Percentiles rank a stretch among this genome's conserved stretches.
Evolutionary conservation across 2,797 vertebrate genomes (phyloP).

Genomic region (Anniella stebbinsi): DNA sequence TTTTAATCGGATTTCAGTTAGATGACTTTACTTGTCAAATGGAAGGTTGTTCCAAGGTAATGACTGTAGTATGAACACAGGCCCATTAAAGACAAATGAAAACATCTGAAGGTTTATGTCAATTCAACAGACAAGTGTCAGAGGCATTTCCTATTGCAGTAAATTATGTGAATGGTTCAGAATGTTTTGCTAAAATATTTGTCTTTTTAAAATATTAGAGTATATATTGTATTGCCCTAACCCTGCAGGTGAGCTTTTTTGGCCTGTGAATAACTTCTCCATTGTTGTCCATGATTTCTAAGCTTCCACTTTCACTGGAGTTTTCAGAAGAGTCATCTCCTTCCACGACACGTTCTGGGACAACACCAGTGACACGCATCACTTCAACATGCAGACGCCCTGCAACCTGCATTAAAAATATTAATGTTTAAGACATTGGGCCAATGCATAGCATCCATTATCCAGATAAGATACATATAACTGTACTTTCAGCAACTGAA

Average conservation of each 20-base stretch:
- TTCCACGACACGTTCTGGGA: conserved; percentile 88
- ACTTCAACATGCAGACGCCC: conserved; percentile 95
- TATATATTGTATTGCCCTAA: conserved; percentile 66
- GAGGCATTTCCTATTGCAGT: not conserved
- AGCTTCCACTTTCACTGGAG: conserved; percentile 95
- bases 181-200: not conserved
- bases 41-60: not conserved
- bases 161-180: not conserved
- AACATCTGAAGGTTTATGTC: not conserved
- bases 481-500: not conserved
- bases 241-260: conserved; percentile 94
- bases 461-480: not conserved
- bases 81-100: not conserved
- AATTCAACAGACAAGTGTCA: not conserved
- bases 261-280: conserved; percentile 93
- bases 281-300: conserved; percentile 91
- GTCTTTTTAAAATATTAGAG: not conserved
- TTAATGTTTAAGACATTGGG: not conserved
- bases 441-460: accelerated
- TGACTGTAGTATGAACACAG: not conserved
- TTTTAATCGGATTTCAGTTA: not conserved
- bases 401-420: conserved; percentile 84
- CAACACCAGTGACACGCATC: conserved; percentile 89
- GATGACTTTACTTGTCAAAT: not conserved
- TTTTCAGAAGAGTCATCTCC: conserved; percentile 97